These are phyloP conservation scores for Manis pentadactyla DNA, from an alignment of 2,797 vertebrate species.

Conservation along the genomic window DNA sequence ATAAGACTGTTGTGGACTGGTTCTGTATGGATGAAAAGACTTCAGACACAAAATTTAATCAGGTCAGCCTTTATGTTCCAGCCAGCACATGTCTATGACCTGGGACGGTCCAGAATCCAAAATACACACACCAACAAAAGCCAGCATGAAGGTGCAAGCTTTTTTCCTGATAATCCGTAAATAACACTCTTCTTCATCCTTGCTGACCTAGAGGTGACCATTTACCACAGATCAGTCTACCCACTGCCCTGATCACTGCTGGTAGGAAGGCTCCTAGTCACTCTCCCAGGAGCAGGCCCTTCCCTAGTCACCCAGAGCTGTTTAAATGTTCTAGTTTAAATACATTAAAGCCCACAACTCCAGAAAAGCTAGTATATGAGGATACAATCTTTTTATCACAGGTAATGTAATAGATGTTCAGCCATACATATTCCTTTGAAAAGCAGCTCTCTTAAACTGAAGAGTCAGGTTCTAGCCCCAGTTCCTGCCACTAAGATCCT, in stretches of 20 bases:
- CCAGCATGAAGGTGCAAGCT: background rate
- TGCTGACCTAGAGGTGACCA: background rate
- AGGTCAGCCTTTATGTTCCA: background rate
- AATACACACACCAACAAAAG: background rate
- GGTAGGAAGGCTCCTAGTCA: background rate
- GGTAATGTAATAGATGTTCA: background rate
- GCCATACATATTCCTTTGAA: background rate
- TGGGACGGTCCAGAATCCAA: background rate
- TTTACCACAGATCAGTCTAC: background rate
- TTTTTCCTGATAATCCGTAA: background rate
- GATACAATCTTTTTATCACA: background rate
- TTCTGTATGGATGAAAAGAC: slow-evolving; percentile 5
- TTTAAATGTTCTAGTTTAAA: background rate
- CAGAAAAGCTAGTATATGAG: background rate
- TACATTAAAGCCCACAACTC: background rate
- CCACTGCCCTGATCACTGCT: background rate
- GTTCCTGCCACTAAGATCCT: background rate
- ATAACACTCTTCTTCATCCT: background rate
- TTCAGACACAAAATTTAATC: background rate
- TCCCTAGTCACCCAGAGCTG: background rate
- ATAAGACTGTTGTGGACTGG: background rate
- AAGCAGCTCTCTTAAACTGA: background rate
- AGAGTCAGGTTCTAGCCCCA: background rate
- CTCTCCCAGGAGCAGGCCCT: background rate
- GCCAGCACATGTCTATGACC: background rate